Base-by-base conservation (phyloP, 2,113 vertebrate species). In the Casuarius casuarius region DNA sequence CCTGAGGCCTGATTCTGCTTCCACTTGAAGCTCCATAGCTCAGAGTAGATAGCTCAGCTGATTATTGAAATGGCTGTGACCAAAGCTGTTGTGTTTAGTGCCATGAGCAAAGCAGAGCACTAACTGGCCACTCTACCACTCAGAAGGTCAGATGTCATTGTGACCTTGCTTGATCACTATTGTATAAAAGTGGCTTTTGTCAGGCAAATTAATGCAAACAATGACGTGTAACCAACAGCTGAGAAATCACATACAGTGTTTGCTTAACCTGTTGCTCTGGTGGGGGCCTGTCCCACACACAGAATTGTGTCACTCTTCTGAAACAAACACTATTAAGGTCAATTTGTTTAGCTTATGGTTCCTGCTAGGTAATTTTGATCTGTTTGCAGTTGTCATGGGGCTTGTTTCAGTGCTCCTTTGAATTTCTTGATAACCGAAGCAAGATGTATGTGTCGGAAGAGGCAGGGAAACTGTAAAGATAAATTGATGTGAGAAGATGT, bases 151-250 rank as follows among this genome's bases (percentile, higher is more conserved):
- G 58, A 87, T 91, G 94, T 96, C 87, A 62, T 4, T 74, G 78
- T 94, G 94, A 94, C 93, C 92, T 94, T 90, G 66, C 73, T 85
- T n/a, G 38, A 87, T 90, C 38, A 5, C 79, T 73, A 6, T 59
- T 89, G 66, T 83, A 49, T 88, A 4, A 25, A 87, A 94, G 86
- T 80, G 65, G 44, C 68, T 89, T 95, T 95, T 74, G 80, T 89
- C 79, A 90, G 42, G 51, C 61, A 87, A 63, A 54, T 87, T 49
- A 65, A 59, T 82, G 93, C 52, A 56, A 96, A 33, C 11, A 25
- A 58, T 76, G 42, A 42, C 22, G 19, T 65, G 25, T 4, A 94
- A 90, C 52, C 79, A 90, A 65, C 38, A 90, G 70, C 88, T 89
- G 90, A 92, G 86, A 91, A 93, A 78, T 96, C 35, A 38, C 46